Percentiles rank a stretch among this genome's conserved stretches.
Evolutionary conservation across 2,797 vertebrate genomes (phyloP).

Genomic region (Pseudochromis fuscus): DNA sequence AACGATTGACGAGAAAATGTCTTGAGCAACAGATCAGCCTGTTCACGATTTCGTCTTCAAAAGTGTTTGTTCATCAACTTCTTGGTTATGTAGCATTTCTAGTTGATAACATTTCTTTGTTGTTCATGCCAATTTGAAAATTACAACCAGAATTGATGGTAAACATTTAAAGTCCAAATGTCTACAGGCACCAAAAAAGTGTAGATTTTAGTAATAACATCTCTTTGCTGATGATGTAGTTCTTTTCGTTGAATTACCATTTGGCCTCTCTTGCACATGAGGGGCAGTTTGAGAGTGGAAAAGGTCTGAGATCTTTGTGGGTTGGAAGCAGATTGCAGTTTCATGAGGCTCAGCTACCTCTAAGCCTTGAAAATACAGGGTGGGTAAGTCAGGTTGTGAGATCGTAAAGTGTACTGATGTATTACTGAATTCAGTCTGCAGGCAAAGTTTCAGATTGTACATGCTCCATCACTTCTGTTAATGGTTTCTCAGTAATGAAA

Average conservation of each 20-base stretch:
- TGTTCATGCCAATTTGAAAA: background rate
- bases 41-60: background rate
- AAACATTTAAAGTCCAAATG: background rate
- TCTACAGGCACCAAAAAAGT: background rate
- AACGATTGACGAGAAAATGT: background rate
- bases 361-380: background rate
- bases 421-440: too few species aligned
- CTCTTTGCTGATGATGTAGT: background rate
- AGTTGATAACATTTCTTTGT: background rate
- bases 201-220: background rate
- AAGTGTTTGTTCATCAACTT: too few species aligned
- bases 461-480: too few species aligned
- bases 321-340: background rate
- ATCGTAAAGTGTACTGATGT: too few species aligned
- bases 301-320: background rate
- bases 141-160: background rate
- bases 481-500: too few species aligned
- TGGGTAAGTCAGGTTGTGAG: background rate
- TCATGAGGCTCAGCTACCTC: background rate
- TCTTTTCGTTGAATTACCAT: background rate
- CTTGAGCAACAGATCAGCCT: background rate
- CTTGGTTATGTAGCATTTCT: background rate
- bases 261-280: background rate
- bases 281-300: background rate
- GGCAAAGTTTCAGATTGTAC: too few species aligned